Percentiles rank a stretch among this genome's conserved stretches.
These are phyloP conservation scores for Protobothrops mucrosquamatus DNA, from an alignment of 2,113 vertebrate genomes.

Conservation along the genomic window DNA sequence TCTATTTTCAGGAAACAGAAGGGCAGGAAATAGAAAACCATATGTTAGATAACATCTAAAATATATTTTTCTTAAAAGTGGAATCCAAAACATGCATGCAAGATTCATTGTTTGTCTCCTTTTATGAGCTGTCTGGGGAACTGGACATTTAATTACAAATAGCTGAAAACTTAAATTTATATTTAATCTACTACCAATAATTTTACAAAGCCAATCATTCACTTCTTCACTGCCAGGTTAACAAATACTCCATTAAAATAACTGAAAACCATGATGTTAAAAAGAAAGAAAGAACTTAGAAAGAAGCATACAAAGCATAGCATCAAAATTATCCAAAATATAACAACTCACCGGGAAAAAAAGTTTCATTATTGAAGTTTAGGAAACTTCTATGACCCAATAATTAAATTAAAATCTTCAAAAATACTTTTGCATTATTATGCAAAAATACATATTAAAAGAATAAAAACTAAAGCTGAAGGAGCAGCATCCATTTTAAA, in stretches of 20 bases:
- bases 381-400: not conserved
- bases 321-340: not conserved
- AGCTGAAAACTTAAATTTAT: not conserved
- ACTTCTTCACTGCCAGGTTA: not conserved
- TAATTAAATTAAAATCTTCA: not conserved
- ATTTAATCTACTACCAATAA: not conserved
- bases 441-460: not conserved
- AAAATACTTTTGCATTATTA: not conserved
- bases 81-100: not conserved
- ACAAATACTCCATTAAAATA: not conserved
- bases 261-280: not conserved
- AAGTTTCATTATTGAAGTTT: not conserved
- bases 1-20: not conserved
- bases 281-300: not conserved
- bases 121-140: not conserved
- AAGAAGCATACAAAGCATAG: not conserved
- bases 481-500: not conserved
- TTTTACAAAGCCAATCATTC: not conserved
- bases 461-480: not conserved
- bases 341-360: not conserved
- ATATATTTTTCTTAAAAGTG: not conserved
- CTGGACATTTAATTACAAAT: not conserved
- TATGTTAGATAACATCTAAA: not conserved
- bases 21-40: not conserved
- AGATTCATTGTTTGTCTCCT: not conserved